Evolutionary conservation across 2,113 vertebrate genomes (phyloP).

Genomic region (Sapajus apella): DNA sequence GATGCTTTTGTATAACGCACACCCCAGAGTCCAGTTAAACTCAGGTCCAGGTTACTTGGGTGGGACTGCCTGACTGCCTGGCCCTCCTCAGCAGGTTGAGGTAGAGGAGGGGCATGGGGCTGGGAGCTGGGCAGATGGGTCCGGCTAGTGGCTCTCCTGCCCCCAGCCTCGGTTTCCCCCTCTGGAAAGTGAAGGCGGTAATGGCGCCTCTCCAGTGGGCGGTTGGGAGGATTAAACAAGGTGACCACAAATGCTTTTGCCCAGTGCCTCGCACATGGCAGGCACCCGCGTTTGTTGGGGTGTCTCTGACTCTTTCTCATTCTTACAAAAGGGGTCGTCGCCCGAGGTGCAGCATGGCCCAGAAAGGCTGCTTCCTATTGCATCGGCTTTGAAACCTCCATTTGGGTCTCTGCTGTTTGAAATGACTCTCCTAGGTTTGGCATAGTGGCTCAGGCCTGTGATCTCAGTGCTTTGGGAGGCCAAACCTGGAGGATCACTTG

Average conservation of each 20-base stretch:
- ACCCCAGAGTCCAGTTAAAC: not conserved
- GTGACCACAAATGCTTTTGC: not conserved
- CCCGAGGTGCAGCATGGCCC: not conserved
- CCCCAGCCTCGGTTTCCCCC: not conserved
- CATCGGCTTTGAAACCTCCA: not conserved
- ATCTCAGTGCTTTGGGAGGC: too few relatives aligned
- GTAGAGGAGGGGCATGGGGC: not conserved
- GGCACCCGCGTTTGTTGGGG: not conserved
- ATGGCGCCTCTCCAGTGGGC: fast-evolving
- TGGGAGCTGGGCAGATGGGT: not conserved
- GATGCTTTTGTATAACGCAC: not conserved
- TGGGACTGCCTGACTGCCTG: not conserved
- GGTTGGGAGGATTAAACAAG: not conserved
- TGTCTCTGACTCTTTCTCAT: too few relatives aligned
- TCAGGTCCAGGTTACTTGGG: not conserved
- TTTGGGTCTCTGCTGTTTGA: not conserved
- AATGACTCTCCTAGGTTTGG: not conserved
- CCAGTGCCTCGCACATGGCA: fast-evolving
- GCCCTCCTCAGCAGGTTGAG: fast-evolving
- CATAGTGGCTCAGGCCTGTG: too few relatives aligned
- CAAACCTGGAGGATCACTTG: too few relatives aligned
- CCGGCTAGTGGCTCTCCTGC: not conserved
- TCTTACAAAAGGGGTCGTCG: not conserved
- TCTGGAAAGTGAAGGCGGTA: not conserved
- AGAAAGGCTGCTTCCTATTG: not conserved